phyloP scores from a whole-genome alignment of 2,888 invertebrate species.

The Leptinotarsa peninsularis region DNA sequence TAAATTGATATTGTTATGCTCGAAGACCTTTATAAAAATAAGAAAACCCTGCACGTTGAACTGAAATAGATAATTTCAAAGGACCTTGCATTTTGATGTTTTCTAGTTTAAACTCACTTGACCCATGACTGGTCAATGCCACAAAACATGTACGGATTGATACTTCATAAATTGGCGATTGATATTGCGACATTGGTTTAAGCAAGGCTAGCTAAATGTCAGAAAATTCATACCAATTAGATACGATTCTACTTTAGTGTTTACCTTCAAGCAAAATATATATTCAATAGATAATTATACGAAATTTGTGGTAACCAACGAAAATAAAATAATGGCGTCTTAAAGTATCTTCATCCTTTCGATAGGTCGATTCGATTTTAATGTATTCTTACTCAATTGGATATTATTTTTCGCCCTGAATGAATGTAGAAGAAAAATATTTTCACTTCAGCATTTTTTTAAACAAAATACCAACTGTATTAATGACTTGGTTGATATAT shows the following conservation, averaged over 20 bases:
- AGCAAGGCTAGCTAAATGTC: conserved; percentile 34
- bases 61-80: neutral
- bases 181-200: conserved; percentile 36
- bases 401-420: too few relatives aligned
- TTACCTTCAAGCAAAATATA: neutral
- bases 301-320: neutral
- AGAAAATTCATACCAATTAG: conserved; percentile 6
- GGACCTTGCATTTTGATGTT: conserved; percentile 20
- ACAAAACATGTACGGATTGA: conserved; percentile 34
- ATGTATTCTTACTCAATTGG: too few relatives aligned
- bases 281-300: neutral
- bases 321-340: neutral
- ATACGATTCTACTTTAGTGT: neutral
- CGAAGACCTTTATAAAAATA: neutral
- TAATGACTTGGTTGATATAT: too few relatives aligned
- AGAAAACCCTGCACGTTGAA: neutral
- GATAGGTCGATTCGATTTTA: too few relatives aligned
- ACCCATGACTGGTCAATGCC: conserved; percentile 46
- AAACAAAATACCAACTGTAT: too few relatives aligned
- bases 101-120: conserved; percentile 46
- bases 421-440: too few relatives aligned
- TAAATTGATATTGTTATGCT: too few relatives aligned
- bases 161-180: conserved; percentile 37
- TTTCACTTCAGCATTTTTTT: too few relatives aligned
- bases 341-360: too few relatives aligned